Conservation (phyloP, 2,797 vertebrate genomes). For the Acropternis orthonyx region DNA sequence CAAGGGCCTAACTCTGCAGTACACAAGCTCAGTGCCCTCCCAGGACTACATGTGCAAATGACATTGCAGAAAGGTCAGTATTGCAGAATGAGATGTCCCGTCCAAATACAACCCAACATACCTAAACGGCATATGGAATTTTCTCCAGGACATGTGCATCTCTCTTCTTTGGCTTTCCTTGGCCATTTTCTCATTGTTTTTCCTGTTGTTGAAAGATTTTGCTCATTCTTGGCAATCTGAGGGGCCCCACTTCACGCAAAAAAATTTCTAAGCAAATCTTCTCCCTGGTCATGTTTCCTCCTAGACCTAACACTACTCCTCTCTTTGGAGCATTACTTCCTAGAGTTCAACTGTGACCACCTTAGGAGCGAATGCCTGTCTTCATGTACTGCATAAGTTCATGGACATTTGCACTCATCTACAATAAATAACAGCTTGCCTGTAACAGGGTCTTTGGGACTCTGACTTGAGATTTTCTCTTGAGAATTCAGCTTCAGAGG, state of each 20-base stretch:
- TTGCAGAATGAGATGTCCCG: accelerated
- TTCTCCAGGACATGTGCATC: background rate
- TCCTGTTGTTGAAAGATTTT: background rate
- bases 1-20: background rate
- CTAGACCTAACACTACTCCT: background rate
- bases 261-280: background rate
- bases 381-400: background rate
- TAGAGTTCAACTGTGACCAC: background rate
- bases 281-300: background rate
- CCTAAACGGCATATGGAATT: background rate
- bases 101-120: background rate
- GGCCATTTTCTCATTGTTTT: background rate
- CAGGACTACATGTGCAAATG: background rate
- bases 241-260: background rate
- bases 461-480: background rate
- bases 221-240: background rate
- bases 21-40: background rate
- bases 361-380: background rate
- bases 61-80: background rate
- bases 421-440: background rate
- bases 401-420: background rate
- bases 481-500: background rate
- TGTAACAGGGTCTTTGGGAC: background rate
- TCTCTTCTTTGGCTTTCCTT: background rate
- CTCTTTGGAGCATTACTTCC: background rate